Conservation (phyloP, 2,113 vertebrate genomes). For the Dicerorhinus sumatrensis region DNA sequence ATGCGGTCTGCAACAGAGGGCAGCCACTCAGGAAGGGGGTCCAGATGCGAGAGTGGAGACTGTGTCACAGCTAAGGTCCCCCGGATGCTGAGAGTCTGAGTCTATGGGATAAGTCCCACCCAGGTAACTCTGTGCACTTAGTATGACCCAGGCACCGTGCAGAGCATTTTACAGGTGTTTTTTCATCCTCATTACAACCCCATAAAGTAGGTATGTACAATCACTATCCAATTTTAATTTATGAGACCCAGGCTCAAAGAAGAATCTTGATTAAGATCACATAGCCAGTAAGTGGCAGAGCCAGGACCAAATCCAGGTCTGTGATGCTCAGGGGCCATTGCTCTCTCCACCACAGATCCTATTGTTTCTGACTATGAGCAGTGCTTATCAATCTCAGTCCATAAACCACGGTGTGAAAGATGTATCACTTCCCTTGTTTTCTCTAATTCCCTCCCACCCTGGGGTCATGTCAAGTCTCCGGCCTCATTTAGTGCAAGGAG, state of each 20-base stretch:
- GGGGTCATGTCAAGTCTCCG: background rate
- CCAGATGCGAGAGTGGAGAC: background rate
- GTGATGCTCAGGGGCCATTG: too few relatives aligned
- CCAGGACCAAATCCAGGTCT: background rate
- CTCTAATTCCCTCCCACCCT: background rate
- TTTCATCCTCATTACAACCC: background rate
- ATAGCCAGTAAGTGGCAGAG: background rate
- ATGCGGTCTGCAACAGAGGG: background rate
- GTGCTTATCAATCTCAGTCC: background rate
- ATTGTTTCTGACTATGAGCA: background rate
- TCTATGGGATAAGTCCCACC: background rate
- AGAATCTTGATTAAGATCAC: background rate
- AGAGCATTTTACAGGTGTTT: background rate
- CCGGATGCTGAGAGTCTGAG: accelerated
- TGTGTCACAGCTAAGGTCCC: background rate
- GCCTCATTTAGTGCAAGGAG: background rate
- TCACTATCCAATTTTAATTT: background rate
- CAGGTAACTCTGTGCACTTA: background rate
- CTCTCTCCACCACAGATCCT: background rate
- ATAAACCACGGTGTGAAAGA: background rate
- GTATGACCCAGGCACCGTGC: background rate
- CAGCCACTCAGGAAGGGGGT: background rate
- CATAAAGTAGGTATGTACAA: background rate
- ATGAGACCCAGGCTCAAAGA: background rate
- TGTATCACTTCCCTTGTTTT: background rate